A percentile compares a stretch with the other conserved stretches of the same genome.
These are phyloP conservation scores for Glomeris marginata DNA, from an alignment of 2,888 invertebrate species.

Conservation along the genomic window DNA sequence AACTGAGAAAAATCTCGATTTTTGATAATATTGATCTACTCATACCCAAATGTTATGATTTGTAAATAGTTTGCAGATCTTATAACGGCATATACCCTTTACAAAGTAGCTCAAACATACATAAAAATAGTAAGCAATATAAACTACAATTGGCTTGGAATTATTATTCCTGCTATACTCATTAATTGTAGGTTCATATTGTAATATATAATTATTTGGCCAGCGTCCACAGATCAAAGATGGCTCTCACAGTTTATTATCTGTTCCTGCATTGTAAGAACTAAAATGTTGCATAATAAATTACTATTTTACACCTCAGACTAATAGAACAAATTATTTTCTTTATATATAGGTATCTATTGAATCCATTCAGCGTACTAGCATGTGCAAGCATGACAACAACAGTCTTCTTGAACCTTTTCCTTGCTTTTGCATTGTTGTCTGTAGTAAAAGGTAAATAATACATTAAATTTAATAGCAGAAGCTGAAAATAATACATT, in stretches of 20 bases:
- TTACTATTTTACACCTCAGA: no score
- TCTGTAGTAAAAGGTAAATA: conserved; percentile 44
- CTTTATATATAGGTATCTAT: conserved; percentile 46
- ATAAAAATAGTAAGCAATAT: conserved; percentile 27
- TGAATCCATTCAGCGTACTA: conserved; percentile 75
- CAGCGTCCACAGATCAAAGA: background rate
- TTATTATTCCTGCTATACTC: no score
- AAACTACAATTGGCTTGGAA: no score
- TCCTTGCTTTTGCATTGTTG: conserved; percentile 53
- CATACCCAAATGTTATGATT: conserved; percentile 6
- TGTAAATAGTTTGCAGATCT: conserved; percentile 44
- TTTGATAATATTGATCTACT: background rate
- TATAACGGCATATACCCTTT: conserved; percentile 56
- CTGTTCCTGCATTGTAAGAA: no score
- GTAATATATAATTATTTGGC: background rate
- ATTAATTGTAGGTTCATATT: conserved; percentile 36
- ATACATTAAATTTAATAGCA: no score
- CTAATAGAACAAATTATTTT: no score
- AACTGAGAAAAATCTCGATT: no score
- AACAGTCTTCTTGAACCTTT: conserved; percentile 75
- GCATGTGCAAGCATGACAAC: conserved; percentile 81
- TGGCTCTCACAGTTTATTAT: background rate
- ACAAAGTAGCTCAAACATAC: conserved; percentile 52
- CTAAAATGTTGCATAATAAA: no score
- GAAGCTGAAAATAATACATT: no score